phyloP scores from a whole-genome alignment of 2,113 vertebrate species.

The Melospiza georgiana region DNA sequence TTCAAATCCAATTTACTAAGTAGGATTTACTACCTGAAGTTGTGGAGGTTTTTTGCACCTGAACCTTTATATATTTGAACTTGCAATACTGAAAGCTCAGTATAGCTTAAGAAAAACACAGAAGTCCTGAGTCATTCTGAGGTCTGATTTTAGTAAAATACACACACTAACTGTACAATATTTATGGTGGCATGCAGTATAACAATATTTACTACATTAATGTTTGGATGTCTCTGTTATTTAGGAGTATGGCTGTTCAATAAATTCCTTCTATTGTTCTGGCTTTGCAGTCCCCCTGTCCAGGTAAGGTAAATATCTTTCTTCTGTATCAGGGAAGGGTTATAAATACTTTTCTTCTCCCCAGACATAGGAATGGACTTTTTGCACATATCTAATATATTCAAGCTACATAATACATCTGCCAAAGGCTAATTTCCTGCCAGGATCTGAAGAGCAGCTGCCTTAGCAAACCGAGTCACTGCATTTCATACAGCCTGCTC shows the following conservation, averaged over 20 bases:
- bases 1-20: background rate
- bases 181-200: background rate
- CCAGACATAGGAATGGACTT: background rate
- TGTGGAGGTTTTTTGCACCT: background rate
- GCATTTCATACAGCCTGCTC: background rate
- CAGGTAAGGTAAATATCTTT: background rate
- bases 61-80: background rate
- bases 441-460: background rate
- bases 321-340: background rate
- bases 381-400: background rate
- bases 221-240: background rate
- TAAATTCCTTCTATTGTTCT: background rate
- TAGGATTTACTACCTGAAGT: background rate
- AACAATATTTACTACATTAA: background rate
- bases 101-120: background rate
- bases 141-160: background rate
- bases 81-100: background rate
- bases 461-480: background rate
- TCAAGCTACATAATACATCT: background rate
- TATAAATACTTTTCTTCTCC: background rate
- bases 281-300: background rate
- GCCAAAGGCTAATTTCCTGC: conserved; percentile 1
- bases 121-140: background rate
- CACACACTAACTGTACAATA: background rate
- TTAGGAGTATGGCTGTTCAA: background rate